Evolutionary conservation across 2,113 vertebrate species (phyloP), one percentile per base, ranked within the genome.

Genomic region (Seriola quinqueradiata): DNA sequence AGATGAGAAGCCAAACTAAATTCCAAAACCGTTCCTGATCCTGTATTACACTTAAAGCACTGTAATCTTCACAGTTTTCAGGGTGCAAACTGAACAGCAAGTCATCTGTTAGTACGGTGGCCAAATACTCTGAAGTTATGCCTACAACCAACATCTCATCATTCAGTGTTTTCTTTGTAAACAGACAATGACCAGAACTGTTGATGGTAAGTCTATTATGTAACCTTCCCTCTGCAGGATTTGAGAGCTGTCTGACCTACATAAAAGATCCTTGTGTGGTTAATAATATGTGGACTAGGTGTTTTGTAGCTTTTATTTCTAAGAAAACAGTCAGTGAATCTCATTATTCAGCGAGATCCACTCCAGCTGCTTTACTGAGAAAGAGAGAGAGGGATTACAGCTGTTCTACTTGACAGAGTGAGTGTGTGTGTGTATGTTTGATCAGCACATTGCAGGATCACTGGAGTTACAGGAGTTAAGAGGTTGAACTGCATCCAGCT

Each of bases 351-450:
- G 46, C 34, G 21, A 66, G 42, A 84, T 67, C 68, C 61, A 48
- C 2, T 73, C 68, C 78, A 88, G 88, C 87, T 90, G 87, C 67
- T 88, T 76, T 88, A 81, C 67, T 64, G 65, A 84, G 84, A 91
- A 86, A 86, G 14, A 25, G 23, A 44, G 19, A 61, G 73, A 58
- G 50, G 73, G 72, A 70, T 78, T 74, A 73, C 77, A 83, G 87
- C 81, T 89, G 74, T 71, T 78, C 60, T 25, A 48, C 0, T 5
- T 32, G 25, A 64, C n/a, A 67, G 32, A 44, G 66, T 50, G 67
- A 40, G 74, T 11, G 61, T 59, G 55, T 25, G 38, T 52, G 59
- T 25, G 72, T 32, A 21, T 65, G 59, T 86, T 81, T 84, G 75
- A 87, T 88, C 57, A 12, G 64, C 40, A 77, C 52, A 68, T 58